Evolutionary conservation across 2,797 vertebrate species (phyloP).

Genomic region (Phoeniculus purpureus): DNA sequence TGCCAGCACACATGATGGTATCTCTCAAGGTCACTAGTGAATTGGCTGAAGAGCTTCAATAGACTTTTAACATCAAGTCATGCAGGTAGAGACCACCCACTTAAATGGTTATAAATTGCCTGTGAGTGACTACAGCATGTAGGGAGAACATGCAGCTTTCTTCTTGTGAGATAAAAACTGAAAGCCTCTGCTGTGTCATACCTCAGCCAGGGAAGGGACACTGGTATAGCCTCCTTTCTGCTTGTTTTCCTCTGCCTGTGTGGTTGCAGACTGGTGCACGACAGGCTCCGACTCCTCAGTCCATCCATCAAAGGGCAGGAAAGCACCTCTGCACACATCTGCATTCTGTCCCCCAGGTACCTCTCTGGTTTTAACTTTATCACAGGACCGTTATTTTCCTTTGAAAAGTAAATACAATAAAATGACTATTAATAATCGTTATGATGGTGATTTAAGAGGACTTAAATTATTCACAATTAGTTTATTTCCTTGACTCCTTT

Average conservation of each 20-base stretch:
- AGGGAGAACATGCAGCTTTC: not conserved
- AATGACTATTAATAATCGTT: not conserved
- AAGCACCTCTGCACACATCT: not conserved
- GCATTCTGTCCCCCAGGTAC: not conserved
- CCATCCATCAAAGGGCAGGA: not conserved
- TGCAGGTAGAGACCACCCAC: not conserved
- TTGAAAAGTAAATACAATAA: not conserved
- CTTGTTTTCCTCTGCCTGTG: not conserved
- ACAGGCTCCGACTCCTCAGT: not conserved
- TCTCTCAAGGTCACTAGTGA: slow-evolving; percentile 38
- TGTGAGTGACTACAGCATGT: accelerated
- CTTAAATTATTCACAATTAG: not conserved
- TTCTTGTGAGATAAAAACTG: not conserved
- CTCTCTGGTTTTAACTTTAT: not conserved
- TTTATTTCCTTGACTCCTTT: not conserved
- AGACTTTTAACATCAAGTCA: not conserved
- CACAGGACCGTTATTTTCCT: not conserved
- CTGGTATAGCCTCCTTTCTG: not conserved
- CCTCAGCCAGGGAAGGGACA: not conserved
- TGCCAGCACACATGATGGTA: not conserved
- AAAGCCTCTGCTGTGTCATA: not conserved
- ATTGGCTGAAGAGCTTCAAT: slow-evolving; percentile 4
- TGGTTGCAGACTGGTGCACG: not conserved
- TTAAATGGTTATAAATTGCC: not conserved
- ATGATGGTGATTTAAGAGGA: not conserved